Conservation (phyloP, 2,113 vertebrate species). For the Colistium nudipinnis region DNA sequence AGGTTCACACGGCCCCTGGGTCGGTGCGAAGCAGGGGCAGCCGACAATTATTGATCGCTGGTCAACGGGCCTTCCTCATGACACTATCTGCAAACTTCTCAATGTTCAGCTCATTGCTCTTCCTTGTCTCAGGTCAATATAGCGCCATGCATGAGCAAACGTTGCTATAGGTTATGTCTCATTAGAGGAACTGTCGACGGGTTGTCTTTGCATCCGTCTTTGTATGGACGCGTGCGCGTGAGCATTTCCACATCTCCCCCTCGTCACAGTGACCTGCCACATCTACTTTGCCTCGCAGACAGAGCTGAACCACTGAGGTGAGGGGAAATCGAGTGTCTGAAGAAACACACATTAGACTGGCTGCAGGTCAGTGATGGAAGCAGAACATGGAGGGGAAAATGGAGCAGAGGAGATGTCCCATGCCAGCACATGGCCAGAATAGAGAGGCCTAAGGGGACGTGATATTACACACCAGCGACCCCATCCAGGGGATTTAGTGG, state of each 20-base stretch:
- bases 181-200: background rate
- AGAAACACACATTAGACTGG: conserved; percentile 57
- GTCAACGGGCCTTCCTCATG: no score
- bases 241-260: conserved; percentile 27
- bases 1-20: no score
- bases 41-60: no score
- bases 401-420: conserved; percentile 58
- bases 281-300: conserved; percentile 47
- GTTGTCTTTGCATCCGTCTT: conserved; percentile 1
- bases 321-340: conserved; percentile 48
- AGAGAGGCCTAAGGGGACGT: conserved; percentile 61
- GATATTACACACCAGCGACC: conserved; percentile 60
- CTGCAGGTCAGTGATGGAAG: conserved; percentile 66
- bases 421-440: conserved; percentile 34
- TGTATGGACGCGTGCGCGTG: conserved; percentile 2
- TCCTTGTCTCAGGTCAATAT: conserved; percentile 8
- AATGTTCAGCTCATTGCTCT: background rate
- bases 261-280: conserved; percentile 44
- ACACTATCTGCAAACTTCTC: background rate
- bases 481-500: conserved; percentile 68
- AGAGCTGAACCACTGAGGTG: conserved; percentile 45
- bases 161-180: background rate
- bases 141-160: conserved; percentile 11
- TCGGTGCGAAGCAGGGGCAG: background rate
- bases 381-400: conserved; percentile 57